Evolutionary conservation across 2,888 invertebrate genomes (phyloP), one percentile per base, ranked within the genome.

Genomic region (Netelia melanura): DNA sequence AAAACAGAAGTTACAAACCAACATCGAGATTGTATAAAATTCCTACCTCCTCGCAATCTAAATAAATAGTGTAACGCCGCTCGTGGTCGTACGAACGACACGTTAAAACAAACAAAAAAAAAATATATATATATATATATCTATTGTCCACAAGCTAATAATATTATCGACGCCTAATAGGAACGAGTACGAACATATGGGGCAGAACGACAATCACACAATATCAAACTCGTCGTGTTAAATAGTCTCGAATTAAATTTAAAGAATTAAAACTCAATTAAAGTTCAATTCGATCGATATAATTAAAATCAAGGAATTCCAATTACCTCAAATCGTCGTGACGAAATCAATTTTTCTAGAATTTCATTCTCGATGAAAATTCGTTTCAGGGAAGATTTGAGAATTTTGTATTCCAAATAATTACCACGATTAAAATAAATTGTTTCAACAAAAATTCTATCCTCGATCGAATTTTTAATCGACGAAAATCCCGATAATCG

Each of bases 41-140:
- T 62, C 77, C 70, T 74, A 84, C 77, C 65, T 25, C 14, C 72
- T 30, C 30, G 30, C 56, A 70, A 75, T 65, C 56, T 74, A 68
- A 77, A 79, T 74, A 77, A 86, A 84, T 86, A 84, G 84, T 84
- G 82, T 80, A 77, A 79, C 81, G 44, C 75, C 71, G 8, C 61
- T 70, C 6, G 17, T 67, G 14, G 25, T 68, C 62, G 56, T 62
- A 38, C 52, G 43, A n/a, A 43, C 52, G 43, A 61, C 56, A 58
- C 48, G 21, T 43, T 44, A 17, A 38, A 48, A 10, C 11, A 30
- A 30, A 52, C 0, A 52, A 3, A 52, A 30, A 30, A 52, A 5
- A 52, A 3, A 52, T 1, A 52, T 52, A 3, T 52, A 52, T 52
- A 52, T 52, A 52, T n/a, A 54, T 54, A 14, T n/a, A 54, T 54